phyloP scores from a whole-genome alignment of 2,113 vertebrate genomes.

The Platanista minor region DNA sequence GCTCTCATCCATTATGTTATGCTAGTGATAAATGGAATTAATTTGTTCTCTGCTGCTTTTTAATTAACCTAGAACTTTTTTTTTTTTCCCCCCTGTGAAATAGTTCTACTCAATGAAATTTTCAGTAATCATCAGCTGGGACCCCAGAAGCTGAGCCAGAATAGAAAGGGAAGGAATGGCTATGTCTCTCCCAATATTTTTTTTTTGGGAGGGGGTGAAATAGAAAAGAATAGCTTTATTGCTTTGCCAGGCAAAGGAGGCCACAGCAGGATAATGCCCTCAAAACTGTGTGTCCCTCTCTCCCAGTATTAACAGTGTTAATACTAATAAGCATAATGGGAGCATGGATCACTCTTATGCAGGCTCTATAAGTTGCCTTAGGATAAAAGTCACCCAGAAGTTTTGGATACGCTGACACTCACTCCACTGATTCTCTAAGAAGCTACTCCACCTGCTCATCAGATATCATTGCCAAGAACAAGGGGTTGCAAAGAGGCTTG shows the following conservation, averaged over 20 bases:
- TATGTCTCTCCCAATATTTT: neutral
- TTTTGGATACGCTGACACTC: neutral
- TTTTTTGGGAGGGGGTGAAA: too few relatives aligned
- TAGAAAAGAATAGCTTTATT: neutral
- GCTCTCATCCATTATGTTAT: neutral
- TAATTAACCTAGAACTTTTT: slow-evolving; percentile 52
- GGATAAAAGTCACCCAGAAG: neutral
- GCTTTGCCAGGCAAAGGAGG: neutral
- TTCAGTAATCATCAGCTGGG: slow-evolving; percentile 13
- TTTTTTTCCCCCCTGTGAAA: neutral
- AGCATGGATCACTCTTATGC: neutral
- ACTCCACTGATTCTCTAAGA: neutral
- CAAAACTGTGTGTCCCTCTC: neutral
- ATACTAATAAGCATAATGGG: neutral
- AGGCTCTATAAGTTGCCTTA: neutral
- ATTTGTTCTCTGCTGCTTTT: slow-evolving; percentile 52
- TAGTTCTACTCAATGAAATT: slow-evolving; percentile 28
- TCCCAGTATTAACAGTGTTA: neutral
- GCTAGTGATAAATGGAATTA: slow-evolving; percentile 34
- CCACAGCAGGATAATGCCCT: neutral
- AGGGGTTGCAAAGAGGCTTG: neutral
- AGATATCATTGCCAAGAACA: neutral
- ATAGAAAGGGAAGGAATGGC: neutral
- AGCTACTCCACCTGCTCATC: neutral
- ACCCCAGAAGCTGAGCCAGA: neutral